Percentiles rank a stretch among this genome's conserved stretches.
Conservation (phyloP, 2,797 vertebrate genomes). For the Pseudochirops corinnae region DNA sequence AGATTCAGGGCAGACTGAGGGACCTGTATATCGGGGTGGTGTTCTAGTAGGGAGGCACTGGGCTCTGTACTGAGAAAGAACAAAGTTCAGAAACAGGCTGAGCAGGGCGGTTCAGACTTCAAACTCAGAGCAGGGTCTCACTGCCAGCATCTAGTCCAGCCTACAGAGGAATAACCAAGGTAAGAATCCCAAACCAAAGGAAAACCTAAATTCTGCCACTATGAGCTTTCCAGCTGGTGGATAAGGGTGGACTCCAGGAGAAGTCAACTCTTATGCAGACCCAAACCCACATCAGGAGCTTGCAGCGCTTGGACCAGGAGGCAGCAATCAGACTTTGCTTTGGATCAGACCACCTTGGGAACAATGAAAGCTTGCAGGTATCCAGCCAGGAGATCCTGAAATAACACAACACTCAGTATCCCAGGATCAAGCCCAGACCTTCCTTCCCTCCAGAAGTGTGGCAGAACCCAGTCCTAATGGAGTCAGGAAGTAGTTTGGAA, state of each 20-base stretch:
- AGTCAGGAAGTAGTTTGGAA: background rate
- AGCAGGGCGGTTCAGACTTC: background rate
- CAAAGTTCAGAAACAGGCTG: background rate
- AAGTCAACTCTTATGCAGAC: background rate
- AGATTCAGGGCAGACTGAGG: background rate
- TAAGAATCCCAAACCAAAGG: background rate
- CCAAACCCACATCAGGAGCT: background rate
- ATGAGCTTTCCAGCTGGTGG: background rate
- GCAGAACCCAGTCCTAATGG: background rate
- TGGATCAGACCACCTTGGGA: background rate
- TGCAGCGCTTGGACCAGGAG: background rate
- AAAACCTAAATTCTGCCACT: background rate
- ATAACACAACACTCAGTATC: background rate
- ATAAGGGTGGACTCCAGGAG: background rate
- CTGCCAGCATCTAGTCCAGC: background rate
- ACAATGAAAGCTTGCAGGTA: background rate
- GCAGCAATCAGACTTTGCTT: background rate
- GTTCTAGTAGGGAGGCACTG: background rate
- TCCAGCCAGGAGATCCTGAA: too few relatives aligned
- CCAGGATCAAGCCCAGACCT: background rate
- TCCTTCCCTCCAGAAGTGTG: background rate
- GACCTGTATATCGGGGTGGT: background rate
- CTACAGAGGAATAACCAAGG: background rate
- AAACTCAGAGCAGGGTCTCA: background rate
- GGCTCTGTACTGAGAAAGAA: background rate